Percentiles rank a stretch among this genome's conserved stretches.
Conservation (phyloP, 2,113 vertebrate species). For the Nothobranchius kuhntae region DNA sequence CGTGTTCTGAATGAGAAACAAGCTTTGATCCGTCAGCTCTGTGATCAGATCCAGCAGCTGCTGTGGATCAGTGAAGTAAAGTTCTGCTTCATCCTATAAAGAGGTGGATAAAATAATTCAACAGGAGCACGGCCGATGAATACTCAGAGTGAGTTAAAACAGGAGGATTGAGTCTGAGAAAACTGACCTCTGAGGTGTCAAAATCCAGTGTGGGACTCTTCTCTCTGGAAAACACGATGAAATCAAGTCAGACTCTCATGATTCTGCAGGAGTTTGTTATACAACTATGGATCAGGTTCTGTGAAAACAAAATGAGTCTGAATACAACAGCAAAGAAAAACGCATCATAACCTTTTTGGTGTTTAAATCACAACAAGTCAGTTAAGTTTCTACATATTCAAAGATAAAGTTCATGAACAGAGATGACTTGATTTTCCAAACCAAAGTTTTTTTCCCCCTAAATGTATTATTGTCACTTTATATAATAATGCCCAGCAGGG, state of each 20-base stretch:
- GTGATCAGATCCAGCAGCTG: conserved; percentile 85
- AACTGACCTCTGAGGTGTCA: conserved; percentile 71
- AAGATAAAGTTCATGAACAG: too few relatives aligned
- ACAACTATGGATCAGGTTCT: too few relatives aligned
- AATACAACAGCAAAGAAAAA: too few relatives aligned
- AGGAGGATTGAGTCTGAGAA: background rate
- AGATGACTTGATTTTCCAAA: too few relatives aligned
- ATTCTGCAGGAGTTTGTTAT: too few relatives aligned
- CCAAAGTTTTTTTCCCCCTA: too few relatives aligned
- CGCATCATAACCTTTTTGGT: too few relatives aligned
- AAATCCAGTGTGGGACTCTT: conserved; percentile 13
- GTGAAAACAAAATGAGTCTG: too few relatives aligned
- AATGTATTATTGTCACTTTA: too few relatives aligned
- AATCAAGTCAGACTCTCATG: background rate
- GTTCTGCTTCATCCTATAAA: conserved; percentile 77
- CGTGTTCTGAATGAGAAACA: conserved; percentile 86
- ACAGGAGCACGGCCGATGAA: background rate
- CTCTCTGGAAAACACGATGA: conserved; percentile 43
- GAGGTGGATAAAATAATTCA: background rate
- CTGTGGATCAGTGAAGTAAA: conserved; percentile 91
- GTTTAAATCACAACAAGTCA: too few relatives aligned
- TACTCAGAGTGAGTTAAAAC: background rate
- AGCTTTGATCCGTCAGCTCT: conserved; percentile 87
- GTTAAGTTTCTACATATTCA: too few relatives aligned
- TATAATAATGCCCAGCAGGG: too few relatives aligned